phyloP scores from a whole-genome alignment of 2,797 vertebrate species.

The Chelonia mydas region DNA sequence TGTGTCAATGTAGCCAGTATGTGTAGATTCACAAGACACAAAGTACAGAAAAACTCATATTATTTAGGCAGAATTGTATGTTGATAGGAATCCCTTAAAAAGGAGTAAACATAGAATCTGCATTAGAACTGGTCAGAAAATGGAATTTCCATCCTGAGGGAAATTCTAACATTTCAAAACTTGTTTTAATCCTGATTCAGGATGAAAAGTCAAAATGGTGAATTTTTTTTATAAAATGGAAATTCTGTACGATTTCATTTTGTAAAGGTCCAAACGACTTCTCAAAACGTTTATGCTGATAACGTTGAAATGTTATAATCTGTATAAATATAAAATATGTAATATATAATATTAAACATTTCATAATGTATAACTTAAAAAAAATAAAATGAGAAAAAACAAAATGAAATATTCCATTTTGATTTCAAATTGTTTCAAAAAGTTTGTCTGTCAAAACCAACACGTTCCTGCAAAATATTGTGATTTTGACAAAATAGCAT shows the following conservation, averaged over 20 bases:
- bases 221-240: too few species aligned
- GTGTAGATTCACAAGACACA: not conserved
- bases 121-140: not conserved
- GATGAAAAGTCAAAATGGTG: too few species aligned
- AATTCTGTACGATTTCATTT: too few species aligned
- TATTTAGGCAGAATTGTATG: not conserved
- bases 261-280: too few species aligned
- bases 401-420: not conserved
- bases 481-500: not conserved
- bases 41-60: not conserved
- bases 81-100: not conserved
- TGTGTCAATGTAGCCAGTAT: not conserved
- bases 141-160: not conserved
- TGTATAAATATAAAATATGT: not conserved
- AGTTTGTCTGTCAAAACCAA: slow-evolving; percentile 1
- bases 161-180: not conserved
- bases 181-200: not conserved
- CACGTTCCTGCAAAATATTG: not conserved
- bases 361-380: not conserved
- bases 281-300: too few species aligned
- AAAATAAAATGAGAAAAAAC: not conserved
- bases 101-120: not conserved
- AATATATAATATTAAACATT: not conserved
- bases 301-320: too few species aligned
- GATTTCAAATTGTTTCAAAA: not conserved